Evolutionary conservation across 92 coral and sea anemone genomes (phyloP), one percentile per base, ranked within the genome.

Genomic region (Heliopora coerulea): DNA sequence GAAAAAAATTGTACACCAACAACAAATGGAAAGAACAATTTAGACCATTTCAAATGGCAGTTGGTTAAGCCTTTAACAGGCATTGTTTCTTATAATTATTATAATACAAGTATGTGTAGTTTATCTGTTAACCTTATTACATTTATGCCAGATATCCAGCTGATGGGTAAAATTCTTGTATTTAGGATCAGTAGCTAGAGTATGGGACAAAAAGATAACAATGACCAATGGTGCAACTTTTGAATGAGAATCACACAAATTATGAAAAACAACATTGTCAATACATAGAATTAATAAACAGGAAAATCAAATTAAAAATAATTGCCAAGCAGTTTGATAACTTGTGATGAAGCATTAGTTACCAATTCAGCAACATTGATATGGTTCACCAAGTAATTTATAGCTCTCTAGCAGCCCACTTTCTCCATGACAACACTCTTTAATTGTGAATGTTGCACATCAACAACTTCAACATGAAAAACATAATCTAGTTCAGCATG

Each of bases 121-220:
- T 67, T 72, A 50, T 50, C 54, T 72, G 78, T 50, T 29, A 13
- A 72, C 48, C 32, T 72, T 72, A 19, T 24, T 50, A 35, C 78
- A 50, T 27, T 72, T 72, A 64, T 72, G 78, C 78, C 78, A 72
- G 19, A 72, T 44, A 28, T 72, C 78, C 18, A 73, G 50, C 21
- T 73, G 78, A 27, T 73, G 78, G 10, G 64, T 3, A 14, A 73
- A 44, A 33, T 54, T 27, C 52, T 73, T 50, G 52, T 73, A 73
- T 27, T 73, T 54, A 31, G 62, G 78, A 33, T 50, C 34, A 40
- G 65, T 50, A 73, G 78, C 78, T 73, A 49, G n/a, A n/a, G n/a
- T n/a, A n/a, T n/a, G n/a, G n/a, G n/a, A n/a, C n/a, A n/a, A n/a
- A n/a, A n/a, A n/a, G n/a, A n/a, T n/a, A n/a, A n/a, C n/a, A n/a